A percentile compares a stretch with the other conserved stretches of the same genome.
Conservation (phyloP, 2,797 vertebrate genomes). For the Erethizon dorsatum region DNA sequence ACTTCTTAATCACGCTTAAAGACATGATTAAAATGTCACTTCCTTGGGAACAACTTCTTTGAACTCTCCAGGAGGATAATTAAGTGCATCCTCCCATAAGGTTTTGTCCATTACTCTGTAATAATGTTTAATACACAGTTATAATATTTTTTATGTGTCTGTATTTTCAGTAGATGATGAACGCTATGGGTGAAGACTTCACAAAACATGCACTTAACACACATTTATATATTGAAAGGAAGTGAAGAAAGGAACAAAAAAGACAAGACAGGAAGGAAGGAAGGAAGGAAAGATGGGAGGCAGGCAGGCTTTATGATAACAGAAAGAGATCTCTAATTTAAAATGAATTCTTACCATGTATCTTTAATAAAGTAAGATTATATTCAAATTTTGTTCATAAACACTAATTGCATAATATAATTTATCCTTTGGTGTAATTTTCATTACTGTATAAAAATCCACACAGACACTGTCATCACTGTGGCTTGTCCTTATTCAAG, state of each 20-base stretch:
- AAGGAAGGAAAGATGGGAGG: rapidly evolving
- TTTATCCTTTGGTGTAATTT: not conserved
- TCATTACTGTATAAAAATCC: not conserved
- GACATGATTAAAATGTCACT: not conserved
- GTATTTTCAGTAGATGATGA: not conserved
- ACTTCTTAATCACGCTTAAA: not conserved
- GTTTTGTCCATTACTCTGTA: not conserved
- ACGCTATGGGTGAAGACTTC: not conserved
- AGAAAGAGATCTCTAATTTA: not conserved
- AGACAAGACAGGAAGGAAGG: not conserved
- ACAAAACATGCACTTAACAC: not conserved
- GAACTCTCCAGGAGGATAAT: not conserved
- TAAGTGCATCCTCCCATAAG: not conserved
- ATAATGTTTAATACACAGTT: not conserved
- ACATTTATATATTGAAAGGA: not conserved
- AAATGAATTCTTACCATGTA: constrained; percentile 1
- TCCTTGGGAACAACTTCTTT: not conserved
- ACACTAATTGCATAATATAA: not conserved
- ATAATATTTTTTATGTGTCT: not conserved
- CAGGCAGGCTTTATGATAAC: not conserved
- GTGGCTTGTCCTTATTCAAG: not conserved
- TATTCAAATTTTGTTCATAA: not conserved
- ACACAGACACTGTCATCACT: not conserved
- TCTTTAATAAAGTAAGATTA: not conserved
- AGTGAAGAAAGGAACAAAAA: not conserved